A percentile compares a stretch with the other conserved stretches of the same genome.
Evolutionary conservation across 2,113 vertebrate species (phyloP).

Genomic region (Acanthisitta chloris): DNA sequence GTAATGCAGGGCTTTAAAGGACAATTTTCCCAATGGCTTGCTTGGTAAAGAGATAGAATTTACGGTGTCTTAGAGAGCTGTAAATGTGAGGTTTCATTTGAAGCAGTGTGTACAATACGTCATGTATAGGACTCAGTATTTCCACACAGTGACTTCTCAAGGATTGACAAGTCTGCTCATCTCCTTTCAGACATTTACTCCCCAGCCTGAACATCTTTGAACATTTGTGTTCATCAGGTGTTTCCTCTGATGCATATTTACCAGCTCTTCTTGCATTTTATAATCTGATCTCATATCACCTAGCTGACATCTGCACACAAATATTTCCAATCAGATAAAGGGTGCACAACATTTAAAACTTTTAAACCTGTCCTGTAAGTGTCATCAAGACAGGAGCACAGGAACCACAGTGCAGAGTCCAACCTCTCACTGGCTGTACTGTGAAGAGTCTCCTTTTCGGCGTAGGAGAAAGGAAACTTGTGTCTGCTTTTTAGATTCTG

Average conservation of each 20-base stretch:
- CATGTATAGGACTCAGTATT: conserved; percentile 50
- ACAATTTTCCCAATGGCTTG: conserved; percentile 58
- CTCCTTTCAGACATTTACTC: conserved; percentile 44
- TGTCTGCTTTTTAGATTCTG: conserved; percentile 85
- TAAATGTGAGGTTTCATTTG: conserved; percentile 48
- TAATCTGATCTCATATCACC: conserved; percentile 41
- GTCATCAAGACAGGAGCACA: conserved; percentile 81
- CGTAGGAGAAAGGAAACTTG: conserved; percentile 84
- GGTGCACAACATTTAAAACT: conserved; percentile 76
- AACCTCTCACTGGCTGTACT: conserved; percentile 81
- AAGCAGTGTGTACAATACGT: conserved; percentile 58
- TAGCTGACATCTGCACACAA: conserved; percentile 62
- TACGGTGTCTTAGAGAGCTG: conserved; percentile 46
- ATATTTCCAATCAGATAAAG: conserved; percentile 43
- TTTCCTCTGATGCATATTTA: conserved; percentile 49
- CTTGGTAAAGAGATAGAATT: conserved; percentile 41
- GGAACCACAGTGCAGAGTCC: conserved; percentile 80
- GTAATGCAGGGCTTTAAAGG: conserved; percentile 36
- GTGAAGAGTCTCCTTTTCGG: conserved; percentile 79
- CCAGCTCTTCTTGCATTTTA: conserved; percentile 51
- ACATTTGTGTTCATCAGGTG: conserved; percentile 1
- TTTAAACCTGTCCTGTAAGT: conserved; percentile 75
- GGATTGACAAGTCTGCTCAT: conserved; percentile 63
- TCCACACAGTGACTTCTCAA: conserved; percentile 41
- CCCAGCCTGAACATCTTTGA: conserved; percentile 49